Percentiles rank a stretch among this genome's conserved stretches.
Conservation (phyloP, 2,113 vertebrate species). For the Capreolus pygargus region DNA sequence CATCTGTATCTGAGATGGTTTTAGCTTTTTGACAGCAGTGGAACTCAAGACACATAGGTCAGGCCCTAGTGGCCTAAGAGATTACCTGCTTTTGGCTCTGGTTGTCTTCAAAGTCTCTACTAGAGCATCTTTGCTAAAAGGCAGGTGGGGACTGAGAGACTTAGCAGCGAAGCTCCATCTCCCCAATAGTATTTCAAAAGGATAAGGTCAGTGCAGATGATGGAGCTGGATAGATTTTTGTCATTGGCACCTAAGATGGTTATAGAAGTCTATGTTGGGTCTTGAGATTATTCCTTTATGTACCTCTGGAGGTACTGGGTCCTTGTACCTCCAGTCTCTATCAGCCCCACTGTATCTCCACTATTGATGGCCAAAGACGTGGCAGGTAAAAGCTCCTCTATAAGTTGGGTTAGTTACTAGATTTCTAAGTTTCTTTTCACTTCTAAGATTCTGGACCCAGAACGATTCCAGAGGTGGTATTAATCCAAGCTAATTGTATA, state of each 20-base stretch:
- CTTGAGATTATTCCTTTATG: not conserved
- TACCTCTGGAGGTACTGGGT: not conserved
- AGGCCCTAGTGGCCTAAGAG: constrained; percentile 49
- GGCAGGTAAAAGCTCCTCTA: not conserved
- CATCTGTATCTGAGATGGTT: not conserved
- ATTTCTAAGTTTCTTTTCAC: not conserved
- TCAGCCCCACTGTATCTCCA: not conserved
- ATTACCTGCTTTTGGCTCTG: constrained; percentile 42
- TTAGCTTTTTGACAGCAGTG: constrained; percentile 39
- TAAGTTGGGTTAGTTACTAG: not conserved
- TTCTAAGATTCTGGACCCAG: not conserved
- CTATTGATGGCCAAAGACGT: not conserved
- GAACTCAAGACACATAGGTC: constrained; percentile 38
- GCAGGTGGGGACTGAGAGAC: not conserved
- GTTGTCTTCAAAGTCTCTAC: constrained; percentile 65
- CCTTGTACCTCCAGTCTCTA: not conserved
- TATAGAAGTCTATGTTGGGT: not conserved
- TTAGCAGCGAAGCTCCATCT: constrained; percentile 30
- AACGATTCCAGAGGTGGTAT: not conserved
- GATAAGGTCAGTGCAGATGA: not conserved
- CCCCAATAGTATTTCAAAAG: not conserved
- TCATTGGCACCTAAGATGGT: not conserved
- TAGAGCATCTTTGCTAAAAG: constrained; percentile 49
- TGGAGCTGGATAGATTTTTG: not conserved
- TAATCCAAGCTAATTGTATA: not conserved